phyloP scores from a whole-genome alignment of 2,888 invertebrate species.

The Macrosiphum euphorbiae region DNA sequence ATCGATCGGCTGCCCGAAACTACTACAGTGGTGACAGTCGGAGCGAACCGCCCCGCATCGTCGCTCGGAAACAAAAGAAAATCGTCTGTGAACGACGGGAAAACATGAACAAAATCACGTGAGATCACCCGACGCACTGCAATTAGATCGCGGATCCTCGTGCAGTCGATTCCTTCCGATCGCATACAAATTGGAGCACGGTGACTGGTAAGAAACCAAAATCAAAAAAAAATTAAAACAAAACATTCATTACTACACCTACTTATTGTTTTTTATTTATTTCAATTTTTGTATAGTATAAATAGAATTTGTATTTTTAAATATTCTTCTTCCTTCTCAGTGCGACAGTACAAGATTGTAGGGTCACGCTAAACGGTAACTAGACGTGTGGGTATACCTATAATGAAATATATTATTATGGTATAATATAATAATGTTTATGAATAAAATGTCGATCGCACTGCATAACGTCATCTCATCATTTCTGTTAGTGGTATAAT shows the following conservation, averaged over 20 bases:
- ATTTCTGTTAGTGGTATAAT: neutral
- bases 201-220: constrained; percentile 60
- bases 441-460: neutral
- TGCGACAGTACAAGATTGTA: neutral
- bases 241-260: neutral
- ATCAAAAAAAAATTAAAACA: neutral
- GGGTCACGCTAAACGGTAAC: neutral
- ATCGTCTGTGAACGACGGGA: constrained; percentile 11
- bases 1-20: neutral
- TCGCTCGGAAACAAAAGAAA: neutral
- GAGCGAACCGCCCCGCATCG: constrained; percentile 6
- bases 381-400: neutral
- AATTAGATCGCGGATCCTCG: neutral
- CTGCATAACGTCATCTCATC: neutral
- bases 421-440: neutral
- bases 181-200: constrained; percentile 48
- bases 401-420: neutral
- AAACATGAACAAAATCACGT: constrained; percentile 43
- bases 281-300: neutral
- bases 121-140: neutral
- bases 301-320: neutral
- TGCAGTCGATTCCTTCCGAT: constrained; percentile 47
- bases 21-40: neutral
- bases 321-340: neutral
- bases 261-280: neutral